These are phyloP conservation scores for Tinea trinotella DNA, from an alignment of 2,888 invertebrate species.

Conservation along the genomic window DNA sequence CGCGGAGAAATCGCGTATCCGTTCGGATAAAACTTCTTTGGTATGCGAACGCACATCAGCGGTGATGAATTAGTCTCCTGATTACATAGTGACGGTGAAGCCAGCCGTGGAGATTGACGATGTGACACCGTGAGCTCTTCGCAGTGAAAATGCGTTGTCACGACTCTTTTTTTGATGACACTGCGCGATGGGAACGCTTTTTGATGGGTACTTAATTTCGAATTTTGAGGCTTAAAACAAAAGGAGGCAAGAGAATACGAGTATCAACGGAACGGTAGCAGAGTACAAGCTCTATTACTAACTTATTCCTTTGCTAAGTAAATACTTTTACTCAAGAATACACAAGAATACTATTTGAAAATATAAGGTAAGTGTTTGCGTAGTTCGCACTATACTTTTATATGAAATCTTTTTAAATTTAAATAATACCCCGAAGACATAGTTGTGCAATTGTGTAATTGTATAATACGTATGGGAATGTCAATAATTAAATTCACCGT, in stretches of 20 bases:
- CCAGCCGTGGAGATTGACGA: slow-evolving; percentile 12
- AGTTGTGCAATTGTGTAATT: neutral
- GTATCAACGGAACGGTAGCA: neutral
- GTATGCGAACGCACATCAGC: slow-evolving; percentile 17
- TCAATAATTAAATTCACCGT: slow-evolving; percentile 6
- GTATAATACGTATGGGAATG: neutral
- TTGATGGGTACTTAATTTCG: neutral
- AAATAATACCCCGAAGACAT: no score
- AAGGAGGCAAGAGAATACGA: neutral
- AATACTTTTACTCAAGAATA: neutral
- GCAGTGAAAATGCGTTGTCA: slow-evolving; percentile 6
- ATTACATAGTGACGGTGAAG: slow-evolving; percentile 12
- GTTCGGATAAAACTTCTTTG: slow-evolving; percentile 27
- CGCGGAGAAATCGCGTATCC: slow-evolving; percentile 44
- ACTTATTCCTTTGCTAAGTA: neutral
- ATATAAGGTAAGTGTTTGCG: neutral
- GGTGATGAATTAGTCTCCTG: slow-evolving; percentile 13
- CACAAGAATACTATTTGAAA: neutral
- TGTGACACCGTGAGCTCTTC: slow-evolving; percentile 6
- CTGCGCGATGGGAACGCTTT: neutral
- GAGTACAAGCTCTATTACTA: neutral
- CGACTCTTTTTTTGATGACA: neutral
- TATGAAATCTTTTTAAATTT: neutral
- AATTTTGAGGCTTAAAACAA: neutral
- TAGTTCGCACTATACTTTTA: neutral